Evolutionary conservation across 2,113 vertebrate genomes (phyloP).

Genomic region (Trichechus manatus): DNA sequence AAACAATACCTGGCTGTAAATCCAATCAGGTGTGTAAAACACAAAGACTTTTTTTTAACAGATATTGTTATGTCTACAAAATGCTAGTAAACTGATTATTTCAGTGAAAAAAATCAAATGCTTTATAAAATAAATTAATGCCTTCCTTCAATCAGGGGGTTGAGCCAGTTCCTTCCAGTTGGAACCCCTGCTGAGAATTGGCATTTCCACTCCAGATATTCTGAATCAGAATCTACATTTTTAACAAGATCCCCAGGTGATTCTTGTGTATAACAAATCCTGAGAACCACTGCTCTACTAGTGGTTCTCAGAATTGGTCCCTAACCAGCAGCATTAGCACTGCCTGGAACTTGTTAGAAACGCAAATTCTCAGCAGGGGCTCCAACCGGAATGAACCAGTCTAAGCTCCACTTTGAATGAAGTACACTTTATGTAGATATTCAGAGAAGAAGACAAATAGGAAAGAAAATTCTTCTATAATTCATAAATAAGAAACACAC

Average conservation of each 20-base stretch:
- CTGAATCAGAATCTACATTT: too few relatives aligned
- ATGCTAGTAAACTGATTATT: slow-evolving; percentile 7
- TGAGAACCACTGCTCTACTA: too few relatives aligned
- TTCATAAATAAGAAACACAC: slow-evolving; percentile 72
- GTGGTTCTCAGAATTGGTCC: too few relatives aligned
- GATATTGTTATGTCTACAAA: neutral
- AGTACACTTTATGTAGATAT: neutral
- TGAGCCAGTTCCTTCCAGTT: too few relatives aligned
- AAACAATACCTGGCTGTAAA: neutral
- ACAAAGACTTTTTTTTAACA: neutral
- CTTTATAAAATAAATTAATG: neutral
- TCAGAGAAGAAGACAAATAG: neutral
- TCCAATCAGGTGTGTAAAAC: neutral
- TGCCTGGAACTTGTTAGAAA: too few relatives aligned
- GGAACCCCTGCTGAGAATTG: too few relatives aligned
- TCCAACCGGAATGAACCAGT: too few relatives aligned
- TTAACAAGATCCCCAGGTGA: too few relatives aligned
- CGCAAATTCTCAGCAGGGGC: too few relatives aligned
- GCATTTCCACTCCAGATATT: too few relatives aligned
- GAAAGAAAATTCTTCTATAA: neutral
- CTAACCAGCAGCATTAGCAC: too few relatives aligned
- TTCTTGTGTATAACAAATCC: too few relatives aligned
- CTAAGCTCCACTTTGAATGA: neutral
- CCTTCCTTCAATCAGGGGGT: neutral
- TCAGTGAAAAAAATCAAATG: slow-evolving; percentile 1